Percentiles rank a stretch among this genome's conserved stretches.
Evolutionary conservation across 92 coral and sea anemone species (phyloP).

Genomic region (Palythoa grandiflora): DNA sequence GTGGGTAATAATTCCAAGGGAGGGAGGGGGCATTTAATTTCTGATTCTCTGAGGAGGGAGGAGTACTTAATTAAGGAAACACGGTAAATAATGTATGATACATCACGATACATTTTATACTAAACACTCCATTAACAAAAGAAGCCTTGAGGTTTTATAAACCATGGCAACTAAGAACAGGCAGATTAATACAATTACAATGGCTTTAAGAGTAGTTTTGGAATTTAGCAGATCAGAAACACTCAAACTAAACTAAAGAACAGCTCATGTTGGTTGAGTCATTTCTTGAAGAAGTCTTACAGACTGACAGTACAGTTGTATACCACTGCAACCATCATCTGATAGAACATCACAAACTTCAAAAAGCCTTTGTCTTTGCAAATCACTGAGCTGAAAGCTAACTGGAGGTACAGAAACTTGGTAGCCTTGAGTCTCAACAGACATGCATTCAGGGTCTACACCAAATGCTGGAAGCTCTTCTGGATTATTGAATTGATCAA

Average conservation of each 20-base stretch:
- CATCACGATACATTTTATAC: background rate
- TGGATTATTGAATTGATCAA: conserved; percentile 39
- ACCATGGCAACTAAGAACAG: background rate
- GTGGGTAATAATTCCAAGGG: background rate
- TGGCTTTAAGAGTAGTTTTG: background rate
- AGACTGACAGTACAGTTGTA: background rate
- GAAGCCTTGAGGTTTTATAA: too few relatives aligned
- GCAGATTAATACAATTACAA: background rate
- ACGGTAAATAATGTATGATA: background rate
- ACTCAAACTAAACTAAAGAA: too few relatives aligned
- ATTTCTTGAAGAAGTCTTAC: background rate
- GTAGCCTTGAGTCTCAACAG: conserved; percentile 56
- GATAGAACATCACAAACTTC: conserved; percentile 2
- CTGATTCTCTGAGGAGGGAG: too few relatives aligned
- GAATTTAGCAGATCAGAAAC: background rate
- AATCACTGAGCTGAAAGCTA: conserved; percentile 40
- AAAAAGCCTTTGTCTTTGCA: conserved; percentile 31
- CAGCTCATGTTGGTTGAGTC: background rate
- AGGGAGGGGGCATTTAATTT: too few relatives aligned
- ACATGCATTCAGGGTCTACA: conserved; percentile 56
- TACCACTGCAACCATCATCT: background rate
- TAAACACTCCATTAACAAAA: too few relatives aligned
- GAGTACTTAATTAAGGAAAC: too few relatives aligned
- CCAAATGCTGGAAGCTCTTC: conserved; percentile 50
- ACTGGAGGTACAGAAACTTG: conserved; percentile 57